Percentiles rank a stretch among this genome's conserved stretches.
These are phyloP conservation scores for Dromiciops gliroides DNA, from an alignment of 2,113 vertebrate species.

Conservation along the genomic window DNA sequence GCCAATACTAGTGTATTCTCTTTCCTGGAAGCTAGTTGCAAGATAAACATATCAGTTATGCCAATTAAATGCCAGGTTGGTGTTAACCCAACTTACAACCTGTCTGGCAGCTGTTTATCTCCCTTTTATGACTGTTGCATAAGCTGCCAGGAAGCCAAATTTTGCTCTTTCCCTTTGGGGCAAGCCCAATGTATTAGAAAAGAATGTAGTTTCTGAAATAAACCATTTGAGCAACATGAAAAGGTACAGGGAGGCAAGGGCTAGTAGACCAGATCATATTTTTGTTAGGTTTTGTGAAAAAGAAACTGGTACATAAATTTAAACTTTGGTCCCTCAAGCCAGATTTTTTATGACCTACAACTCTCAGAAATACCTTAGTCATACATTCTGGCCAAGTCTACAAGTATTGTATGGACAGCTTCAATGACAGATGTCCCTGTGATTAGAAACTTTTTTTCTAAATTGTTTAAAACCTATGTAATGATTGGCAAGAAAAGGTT, in stretches of 20 bases:
- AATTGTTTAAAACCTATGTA: not conserved
- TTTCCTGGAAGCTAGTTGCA: conserved; percentile 7
- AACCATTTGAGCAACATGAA: conserved; percentile 27
- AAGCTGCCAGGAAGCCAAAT: conserved; percentile 47
- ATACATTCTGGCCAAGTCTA: not conserved
- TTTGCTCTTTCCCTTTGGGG: conserved; percentile 24
- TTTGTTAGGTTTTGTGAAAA: conserved; percentile 51
- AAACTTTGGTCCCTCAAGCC: not conserved
- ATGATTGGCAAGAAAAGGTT: conserved; percentile 10
- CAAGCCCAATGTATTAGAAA: conserved; percentile 46
- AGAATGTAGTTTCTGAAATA: conserved; percentile 46
- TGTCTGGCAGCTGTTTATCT: conserved; percentile 34
- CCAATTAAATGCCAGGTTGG: conserved; percentile 1
- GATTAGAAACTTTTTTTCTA: not conserved
- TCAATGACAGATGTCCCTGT: not conserved
- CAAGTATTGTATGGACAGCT: not conserved
- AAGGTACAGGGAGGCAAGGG: not conserved
- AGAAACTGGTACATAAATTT: conserved; percentile 33
- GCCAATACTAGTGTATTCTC: conserved; percentile 32
- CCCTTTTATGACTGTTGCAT: conserved; percentile 39
- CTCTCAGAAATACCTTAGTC: not conserved
- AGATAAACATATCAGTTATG: conserved; percentile 13
- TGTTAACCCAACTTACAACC: conserved; percentile 37
- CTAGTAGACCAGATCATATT: conserved; percentile 6
- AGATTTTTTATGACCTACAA: not conserved